These are phyloP conservation scores for Trididemnum nubilum DNA, from an alignment of 23 tunicate species.

Conservation along the genomic window DNA sequence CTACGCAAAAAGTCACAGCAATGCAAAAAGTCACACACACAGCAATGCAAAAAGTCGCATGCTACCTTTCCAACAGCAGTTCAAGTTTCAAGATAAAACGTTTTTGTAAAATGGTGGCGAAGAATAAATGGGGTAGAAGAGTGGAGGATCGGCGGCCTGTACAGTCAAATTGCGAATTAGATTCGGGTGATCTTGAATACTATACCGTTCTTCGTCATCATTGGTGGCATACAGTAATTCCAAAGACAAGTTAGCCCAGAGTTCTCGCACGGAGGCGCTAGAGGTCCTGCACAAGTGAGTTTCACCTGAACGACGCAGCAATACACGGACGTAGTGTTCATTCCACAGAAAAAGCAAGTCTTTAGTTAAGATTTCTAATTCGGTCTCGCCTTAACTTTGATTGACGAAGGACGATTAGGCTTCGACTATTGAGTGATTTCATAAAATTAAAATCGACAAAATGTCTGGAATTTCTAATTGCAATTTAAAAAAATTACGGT, in stretches of 20 bases:
- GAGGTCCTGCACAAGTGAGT: constrained; percentile 38
- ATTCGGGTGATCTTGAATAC: constrained; percentile 63
- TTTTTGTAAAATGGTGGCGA: constrained; percentile 39
- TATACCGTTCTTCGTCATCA: constrained; percentile 78
- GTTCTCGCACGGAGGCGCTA: constrained; percentile 53
- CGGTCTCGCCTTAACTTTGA: not conserved
- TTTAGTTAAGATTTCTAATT: not conserved
- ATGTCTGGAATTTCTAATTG: too few relatives aligned
- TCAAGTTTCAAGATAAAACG: not conserved
- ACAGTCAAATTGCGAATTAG: constrained; percentile 56
- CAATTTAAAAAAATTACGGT: too few relatives aligned
- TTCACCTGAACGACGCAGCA: constrained; percentile 46
- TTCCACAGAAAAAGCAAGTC: constrained; percentile 19
- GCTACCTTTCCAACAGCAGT: too few relatives aligned
- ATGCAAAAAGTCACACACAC: too few relatives aligned
- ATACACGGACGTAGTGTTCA: constrained; percentile 32
- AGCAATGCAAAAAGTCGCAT: too few relatives aligned
- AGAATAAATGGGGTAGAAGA: constrained; percentile 66
- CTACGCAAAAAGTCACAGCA: too few relatives aligned
- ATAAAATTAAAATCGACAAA: too few relatives aligned
- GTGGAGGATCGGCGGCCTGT: constrained; percentile 71
- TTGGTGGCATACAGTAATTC: constrained; percentile 49
- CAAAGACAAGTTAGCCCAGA: constrained; percentile 61
- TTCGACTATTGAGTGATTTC: too few relatives aligned
- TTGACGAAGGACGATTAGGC: too few relatives aligned